Conservation (phyloP, 2,113 vertebrate genomes). For the Cervus canadensis region DNA sequence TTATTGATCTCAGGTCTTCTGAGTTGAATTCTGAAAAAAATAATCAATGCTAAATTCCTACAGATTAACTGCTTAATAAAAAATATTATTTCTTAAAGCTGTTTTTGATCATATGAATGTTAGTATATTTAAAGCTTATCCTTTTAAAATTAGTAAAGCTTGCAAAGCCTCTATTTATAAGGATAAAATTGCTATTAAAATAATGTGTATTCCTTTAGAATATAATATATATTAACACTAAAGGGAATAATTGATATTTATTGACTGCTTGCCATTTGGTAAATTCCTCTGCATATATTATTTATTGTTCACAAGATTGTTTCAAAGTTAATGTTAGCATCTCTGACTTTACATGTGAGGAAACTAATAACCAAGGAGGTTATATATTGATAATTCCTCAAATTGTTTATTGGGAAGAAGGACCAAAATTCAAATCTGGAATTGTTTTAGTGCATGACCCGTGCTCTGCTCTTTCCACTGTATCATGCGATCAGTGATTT, state of each 20-base stretch:
- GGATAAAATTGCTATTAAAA: slow-evolving; percentile 50
- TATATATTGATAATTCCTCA: not conserved
- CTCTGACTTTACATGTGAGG: not conserved
- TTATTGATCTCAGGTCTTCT: not conserved
- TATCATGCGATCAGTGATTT: not conserved
- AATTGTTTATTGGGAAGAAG: not conserved
- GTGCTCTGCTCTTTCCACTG: not conserved
- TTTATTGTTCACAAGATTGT: slow-evolving; percentile 31
- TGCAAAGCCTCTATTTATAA: slow-evolving; percentile 18
- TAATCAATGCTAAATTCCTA: not conserved
- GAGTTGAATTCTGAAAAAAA: not conserved
- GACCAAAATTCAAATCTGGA: not conserved
- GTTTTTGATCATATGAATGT: not conserved
- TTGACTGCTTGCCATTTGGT: slow-evolving; percentile 53
- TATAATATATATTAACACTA: slow-evolving; percentile 33
- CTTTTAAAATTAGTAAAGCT: slow-evolving; percentile 19
- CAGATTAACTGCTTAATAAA: not conserved
- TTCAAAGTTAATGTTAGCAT: slow-evolving; percentile 35
- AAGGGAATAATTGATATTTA: slow-evolving; percentile 51
- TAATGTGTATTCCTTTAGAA: slow-evolving; percentile 41
- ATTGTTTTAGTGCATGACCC: not conserved
- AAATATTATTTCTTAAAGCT: not conserved
- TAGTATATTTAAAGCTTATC: slow-evolving; percentile 20
- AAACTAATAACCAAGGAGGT: not conserved
- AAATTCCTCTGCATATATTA: slow-evolving; percentile 31